Conservation (phyloP, 1,140 invertebrate genomes). For the Orussus abietinus region DNA sequence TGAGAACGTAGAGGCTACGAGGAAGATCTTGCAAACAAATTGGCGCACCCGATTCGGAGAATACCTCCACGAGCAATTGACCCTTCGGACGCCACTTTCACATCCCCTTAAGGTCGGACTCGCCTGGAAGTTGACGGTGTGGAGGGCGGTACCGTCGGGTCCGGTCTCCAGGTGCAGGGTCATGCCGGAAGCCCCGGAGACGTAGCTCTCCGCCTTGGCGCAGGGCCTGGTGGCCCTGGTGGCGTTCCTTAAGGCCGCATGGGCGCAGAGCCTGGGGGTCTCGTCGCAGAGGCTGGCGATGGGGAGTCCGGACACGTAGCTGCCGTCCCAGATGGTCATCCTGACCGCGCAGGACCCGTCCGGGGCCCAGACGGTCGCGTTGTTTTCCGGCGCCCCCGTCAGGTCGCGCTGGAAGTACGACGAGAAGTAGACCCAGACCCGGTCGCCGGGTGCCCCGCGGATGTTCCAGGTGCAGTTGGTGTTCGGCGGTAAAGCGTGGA, state of each 20-base stretch:
- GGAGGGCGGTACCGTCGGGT: conserved; percentile 55
- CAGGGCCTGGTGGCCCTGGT: conserved; percentile 74
- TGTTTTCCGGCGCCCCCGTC: conserved; percentile 38
- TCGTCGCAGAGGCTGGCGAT: conserved; percentile 71
- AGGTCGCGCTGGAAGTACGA: conserved; percentile 74
- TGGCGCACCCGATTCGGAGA: no score
- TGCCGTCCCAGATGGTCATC: conserved; percentile 45
- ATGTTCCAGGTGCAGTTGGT: conserved; percentile 85
- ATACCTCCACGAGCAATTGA: no score
- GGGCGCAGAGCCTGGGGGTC: conserved; percentile 74
- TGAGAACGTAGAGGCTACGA: no score
- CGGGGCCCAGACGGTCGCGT: conserved; percentile 16
- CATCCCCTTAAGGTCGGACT: no score
- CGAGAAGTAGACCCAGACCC: conserved; percentile 84
- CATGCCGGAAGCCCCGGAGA: conserved; percentile 63
- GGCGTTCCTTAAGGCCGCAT: conserved; percentile 70
- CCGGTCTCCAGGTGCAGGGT: conserved; percentile 45
- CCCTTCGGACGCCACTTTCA: no score
- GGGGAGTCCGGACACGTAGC: conserved; percentile 37
- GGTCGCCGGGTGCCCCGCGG: conserved; percentile 69
- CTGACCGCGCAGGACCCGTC: conserved; percentile 36
- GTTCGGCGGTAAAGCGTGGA: conserved; percentile 78
- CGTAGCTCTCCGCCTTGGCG: conserved; percentile 71
- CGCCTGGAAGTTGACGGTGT: conserved; percentile 52
- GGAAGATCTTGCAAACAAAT: no score